Evolutionary conservation across 2,113 vertebrate species (phyloP), one percentile per base, ranked within the genome.

Genomic region (Leucopsar rothschildi): DNA sequence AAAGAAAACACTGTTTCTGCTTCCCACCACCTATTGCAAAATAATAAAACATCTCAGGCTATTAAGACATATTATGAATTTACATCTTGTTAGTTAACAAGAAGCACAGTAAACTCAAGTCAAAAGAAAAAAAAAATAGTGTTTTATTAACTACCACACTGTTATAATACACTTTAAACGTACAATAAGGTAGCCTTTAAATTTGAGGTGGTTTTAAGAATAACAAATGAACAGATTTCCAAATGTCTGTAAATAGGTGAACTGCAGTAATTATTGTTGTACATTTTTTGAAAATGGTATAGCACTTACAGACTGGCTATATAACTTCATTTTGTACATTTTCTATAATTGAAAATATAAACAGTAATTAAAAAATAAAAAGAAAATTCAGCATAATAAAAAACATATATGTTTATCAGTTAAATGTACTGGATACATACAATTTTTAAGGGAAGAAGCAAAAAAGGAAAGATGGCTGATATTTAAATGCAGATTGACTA

Each of bases 301-400:
- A 98, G 98, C 97, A 97, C 97, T 98, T 98, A 98, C 97, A 98
- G 98, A 97, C 97, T 97, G 98, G 98, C 97, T 98, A 98, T 98
- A 97, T 98, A 98, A 98, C 96, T 98, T 98, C 97, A 98, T 97
- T 98, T 98, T 98, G 97, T 98, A 98, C 98, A 98, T 97, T 97
- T 97, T 98, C 97, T 98, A 98, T 98, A 97, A 98, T 97, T 98
- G 98, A 98, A 98, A 98, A 98, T 98, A 98, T 98, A 98, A 98
- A 98, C 98, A 98, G 98, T 98, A 98, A 98, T 98, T 98, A 98
- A 98, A 98, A 98, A 98, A 98, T 97, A 98, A 98, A 98, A 98
- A 97, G 97, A 98, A 98, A 98, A 98, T 98, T 98, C 98, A 98
- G 98, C 98, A 90, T 98, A 98, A 98, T 98, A 98, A 98, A 98